Base-by-base conservation (phyloP, 2,113 vertebrate species). In the Nematolebias whitei region DNA sequence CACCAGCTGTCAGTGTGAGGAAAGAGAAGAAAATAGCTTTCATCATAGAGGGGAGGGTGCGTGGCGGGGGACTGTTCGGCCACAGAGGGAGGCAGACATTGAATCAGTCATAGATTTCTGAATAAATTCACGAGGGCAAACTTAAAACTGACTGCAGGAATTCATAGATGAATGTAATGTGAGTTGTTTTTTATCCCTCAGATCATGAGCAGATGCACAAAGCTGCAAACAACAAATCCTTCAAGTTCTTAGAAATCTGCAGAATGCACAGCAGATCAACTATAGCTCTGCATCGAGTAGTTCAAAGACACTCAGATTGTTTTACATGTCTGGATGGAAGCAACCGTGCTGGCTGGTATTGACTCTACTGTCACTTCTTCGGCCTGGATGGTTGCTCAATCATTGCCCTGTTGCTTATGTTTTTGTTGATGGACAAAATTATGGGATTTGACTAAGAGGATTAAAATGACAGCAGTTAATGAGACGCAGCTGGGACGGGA, bases 371-470 rank as follows among this genome's bases (percentile, higher is more conserved):
- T 68, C 53, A 74, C 73, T 74, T 63, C 19, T 69, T 26, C 32
- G 7, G 62, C 53, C 16, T n/a, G 57, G 51, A 43, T 78, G 55
- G 59, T 59, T 59, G 61, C 53, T 71, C 71, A 71, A 75, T 79
- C 67, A 19, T 55, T 67, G 76, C 72, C 84, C 78, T 82, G 78
- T 87, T 88, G 85, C 82, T 76, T 78, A 35, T 86, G 75, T 86
- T 88, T 84, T 82, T 88, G 85, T 91, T 89, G 88, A 91, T 83
- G 85, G 86, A 85, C 77, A 54, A 87, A 88, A 87, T 91, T 86
- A 90, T 82, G 85, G 88, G 85, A 91, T 90, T 91, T 87, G 79
- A 87, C 82, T 89, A 90, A 91, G 90, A 89, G 88, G 90, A 91
- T 90, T 89, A 89, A 82, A 89, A 85, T 89, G 90, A 89, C 88